These are phyloP conservation scores for Helogale parvula DNA, from an alignment of 2,113 vertebrate genomes.

Conservation along the genomic window DNA sequence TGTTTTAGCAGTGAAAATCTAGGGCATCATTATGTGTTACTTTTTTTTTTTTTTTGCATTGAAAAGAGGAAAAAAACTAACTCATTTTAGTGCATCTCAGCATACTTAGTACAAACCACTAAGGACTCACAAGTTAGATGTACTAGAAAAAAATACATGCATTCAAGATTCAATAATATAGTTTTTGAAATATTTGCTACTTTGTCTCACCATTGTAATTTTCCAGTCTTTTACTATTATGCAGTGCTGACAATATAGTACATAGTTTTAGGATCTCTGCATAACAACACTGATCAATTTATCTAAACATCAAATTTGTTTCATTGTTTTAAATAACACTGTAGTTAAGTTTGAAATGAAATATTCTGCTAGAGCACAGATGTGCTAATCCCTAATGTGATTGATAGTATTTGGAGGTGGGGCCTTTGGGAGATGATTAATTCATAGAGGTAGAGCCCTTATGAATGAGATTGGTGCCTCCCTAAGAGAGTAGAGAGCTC, in stretches of 20 bases:
- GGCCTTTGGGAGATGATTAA: not conserved
- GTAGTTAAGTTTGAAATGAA: not conserved
- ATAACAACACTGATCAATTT: not conserved
- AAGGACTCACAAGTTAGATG: not conserved
- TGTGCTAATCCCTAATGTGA: not conserved
- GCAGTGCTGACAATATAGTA: not conserved
- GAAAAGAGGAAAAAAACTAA: not conserved
- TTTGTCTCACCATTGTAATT: not conserved
- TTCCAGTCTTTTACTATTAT: not conserved
- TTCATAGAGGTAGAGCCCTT: not conserved
- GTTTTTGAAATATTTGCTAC: not conserved
- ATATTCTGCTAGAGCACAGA: not conserved
- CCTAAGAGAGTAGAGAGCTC: not conserved
- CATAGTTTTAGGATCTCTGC: not conserved
- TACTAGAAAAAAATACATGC: not conserved
- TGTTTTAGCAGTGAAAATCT: slow-evolving; percentile 60
- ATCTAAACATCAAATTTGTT: not conserved
- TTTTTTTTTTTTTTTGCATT: not conserved
- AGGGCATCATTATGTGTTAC: slow-evolving; percentile 1
- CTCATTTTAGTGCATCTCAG: not conserved
- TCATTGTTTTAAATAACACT: not conserved
- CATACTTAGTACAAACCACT: not conserved
- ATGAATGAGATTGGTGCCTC: not conserved
- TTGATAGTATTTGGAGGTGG: not conserved
- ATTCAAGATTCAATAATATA: not conserved